Evolutionary conservation across 2,113 vertebrate species (phyloP).

Genomic region (Serinus canaria): DNA sequence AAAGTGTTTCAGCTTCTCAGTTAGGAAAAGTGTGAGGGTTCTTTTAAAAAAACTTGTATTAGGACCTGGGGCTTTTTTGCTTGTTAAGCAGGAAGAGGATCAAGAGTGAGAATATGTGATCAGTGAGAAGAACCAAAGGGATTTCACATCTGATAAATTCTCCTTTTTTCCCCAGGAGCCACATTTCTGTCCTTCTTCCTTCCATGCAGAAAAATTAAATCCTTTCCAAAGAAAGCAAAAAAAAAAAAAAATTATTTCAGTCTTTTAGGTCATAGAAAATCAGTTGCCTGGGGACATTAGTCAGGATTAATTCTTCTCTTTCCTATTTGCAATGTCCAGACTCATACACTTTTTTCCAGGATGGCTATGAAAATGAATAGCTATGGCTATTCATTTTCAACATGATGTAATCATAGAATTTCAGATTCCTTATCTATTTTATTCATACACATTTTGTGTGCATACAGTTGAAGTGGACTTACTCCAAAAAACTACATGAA

Average conservation of each 20-base stretch:
- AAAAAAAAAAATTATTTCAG: neutral
- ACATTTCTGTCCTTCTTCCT: neutral
- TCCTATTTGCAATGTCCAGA: neutral
- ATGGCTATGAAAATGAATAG: neutral
- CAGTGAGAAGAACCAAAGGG: neutral
- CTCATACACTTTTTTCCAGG: neutral
- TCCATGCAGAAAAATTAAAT: neutral
- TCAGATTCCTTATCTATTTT: neutral
- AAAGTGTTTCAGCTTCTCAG: neutral
- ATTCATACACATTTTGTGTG: neutral
- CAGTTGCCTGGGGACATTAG: neutral
- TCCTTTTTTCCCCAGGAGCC: neutral
- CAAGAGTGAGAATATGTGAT: neutral
- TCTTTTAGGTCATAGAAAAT: neutral
- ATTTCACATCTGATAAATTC: neutral
- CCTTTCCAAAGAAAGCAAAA: constrained; percentile 4
- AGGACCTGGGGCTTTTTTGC: neutral
- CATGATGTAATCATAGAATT: neutral
- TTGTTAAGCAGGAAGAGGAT: neutral
- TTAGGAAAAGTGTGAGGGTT: neutral
- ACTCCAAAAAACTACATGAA: neutral
- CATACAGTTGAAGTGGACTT: neutral
- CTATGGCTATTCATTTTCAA: neutral
- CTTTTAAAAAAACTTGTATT: neutral
- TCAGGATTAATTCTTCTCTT: neutral